Percentiles rank a stretch among this genome's conserved stretches.
Conservation (phyloP, 1,140 invertebrate species). For the Lamellibrachia luymesi region DNA sequence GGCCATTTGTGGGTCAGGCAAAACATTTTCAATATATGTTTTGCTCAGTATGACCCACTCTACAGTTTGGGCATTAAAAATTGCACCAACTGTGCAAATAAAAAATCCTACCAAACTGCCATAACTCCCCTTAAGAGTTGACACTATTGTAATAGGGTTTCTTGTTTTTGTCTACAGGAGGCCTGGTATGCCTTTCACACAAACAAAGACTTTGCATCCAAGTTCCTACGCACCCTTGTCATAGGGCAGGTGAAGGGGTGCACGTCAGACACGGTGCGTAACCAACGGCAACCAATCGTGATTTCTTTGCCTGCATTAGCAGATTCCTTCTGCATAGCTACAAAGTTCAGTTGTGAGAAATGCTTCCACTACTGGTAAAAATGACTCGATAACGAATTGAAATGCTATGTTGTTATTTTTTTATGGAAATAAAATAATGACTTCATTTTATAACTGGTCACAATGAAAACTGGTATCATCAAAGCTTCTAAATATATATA, state of each 20-base stretch:
- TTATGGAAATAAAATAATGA: too few species aligned
- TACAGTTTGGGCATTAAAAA: too few species aligned
- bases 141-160: background rate
- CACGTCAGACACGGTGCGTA: background rate
- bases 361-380: background rate
- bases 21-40: too few species aligned
- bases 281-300: background rate
- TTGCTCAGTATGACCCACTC: too few species aligned
- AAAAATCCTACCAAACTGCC: background rate
- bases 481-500: too few species aligned
- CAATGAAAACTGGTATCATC: too few species aligned
- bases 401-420: too few species aligned
- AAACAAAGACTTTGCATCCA: slow-evolving; percentile 18
- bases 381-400: too few species aligned
- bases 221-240: slow-evolving; percentile 19
- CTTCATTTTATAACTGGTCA: too few species aligned
- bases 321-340: background rate
- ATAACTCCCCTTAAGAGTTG: background rate
- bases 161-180: slow-evolving; percentile 17
- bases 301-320: background rate
- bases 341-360: background rate
- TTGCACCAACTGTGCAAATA: too few species aligned
- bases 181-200: slow-evolving; percentile 28
- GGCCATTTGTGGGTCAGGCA: too few species aligned
- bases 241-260: slow-evolving; percentile 19